Evolutionary conservation across 2,888 invertebrate species (phyloP).

Genomic region (Perdita meconis): DNA sequence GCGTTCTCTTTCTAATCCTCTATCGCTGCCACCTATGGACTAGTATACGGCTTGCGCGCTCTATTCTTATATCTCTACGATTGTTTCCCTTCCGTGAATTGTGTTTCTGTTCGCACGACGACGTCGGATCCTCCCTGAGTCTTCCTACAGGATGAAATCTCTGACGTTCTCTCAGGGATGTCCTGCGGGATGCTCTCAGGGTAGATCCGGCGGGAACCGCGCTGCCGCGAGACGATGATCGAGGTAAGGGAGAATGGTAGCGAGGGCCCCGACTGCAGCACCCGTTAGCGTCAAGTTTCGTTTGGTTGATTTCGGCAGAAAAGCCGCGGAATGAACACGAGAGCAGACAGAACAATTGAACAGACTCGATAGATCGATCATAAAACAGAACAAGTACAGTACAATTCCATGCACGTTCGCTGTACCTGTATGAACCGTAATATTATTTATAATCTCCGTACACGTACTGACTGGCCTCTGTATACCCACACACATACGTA

Average conservation of each 20-base stretch:
- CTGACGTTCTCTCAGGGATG: not conserved
- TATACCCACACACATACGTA: conserved; percentile 42
- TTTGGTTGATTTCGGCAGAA: conserved; percentile 60
- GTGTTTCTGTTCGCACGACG: conserved; percentile 23
- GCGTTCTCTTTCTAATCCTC: too few relatives aligned
- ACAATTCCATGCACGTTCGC: conserved; percentile 82
- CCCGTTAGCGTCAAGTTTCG: conserved; percentile 44
- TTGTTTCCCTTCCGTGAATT: not conserved
- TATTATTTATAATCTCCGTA: conserved; percentile 65
- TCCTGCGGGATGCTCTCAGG: conserved; percentile 6
- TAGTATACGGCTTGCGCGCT: too few relatives aligned
- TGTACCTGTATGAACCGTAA: conserved; percentile 81
- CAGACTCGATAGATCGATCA: conserved; percentile 15
- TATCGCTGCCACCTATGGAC: too few relatives aligned
- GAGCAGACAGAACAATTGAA: conserved; percentile 14
- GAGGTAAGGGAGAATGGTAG: not conserved
- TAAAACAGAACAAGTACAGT: conserved; percentile 51
- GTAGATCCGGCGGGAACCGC: conserved; percentile 35
- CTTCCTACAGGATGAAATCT: too few relatives aligned
- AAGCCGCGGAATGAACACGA: conserved; percentile 16
- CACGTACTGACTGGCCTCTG: conserved; percentile 64
- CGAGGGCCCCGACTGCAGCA: conserved; percentile 46
- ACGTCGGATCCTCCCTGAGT: conserved; percentile 7
- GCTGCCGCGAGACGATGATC: conserved; percentile 21
- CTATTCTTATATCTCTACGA: too few relatives aligned